Evolutionary conservation across 2,797 vertebrate genomes (phyloP).

Genomic region (Nothura maculosa): DNA sequence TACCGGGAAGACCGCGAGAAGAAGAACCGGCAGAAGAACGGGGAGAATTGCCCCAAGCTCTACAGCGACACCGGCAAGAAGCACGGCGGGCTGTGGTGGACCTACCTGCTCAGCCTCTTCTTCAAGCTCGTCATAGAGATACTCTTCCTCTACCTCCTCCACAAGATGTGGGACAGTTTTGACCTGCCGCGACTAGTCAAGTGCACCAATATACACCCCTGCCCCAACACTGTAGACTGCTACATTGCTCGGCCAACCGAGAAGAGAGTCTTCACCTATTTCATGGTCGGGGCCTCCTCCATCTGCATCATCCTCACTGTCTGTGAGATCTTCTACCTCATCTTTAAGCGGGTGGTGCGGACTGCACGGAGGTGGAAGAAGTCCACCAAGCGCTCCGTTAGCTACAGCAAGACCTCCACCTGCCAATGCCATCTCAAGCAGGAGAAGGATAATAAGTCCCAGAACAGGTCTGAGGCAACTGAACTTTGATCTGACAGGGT

Average conservation of each 20-base stretch:
- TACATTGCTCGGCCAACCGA: slow-evolving; percentile 96
- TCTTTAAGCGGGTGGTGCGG: slow-evolving; percentile 84
- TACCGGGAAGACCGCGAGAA: slow-evolving; percentile 94
- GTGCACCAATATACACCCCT: slow-evolving; percentile 86
- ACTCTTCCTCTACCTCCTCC: slow-evolving; percentile 93
- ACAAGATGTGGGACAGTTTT: slow-evolving; percentile 93
- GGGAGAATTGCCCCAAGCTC: slow-evolving; percentile 84
- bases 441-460: slow-evolving; percentile 73
- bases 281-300: slow-evolving; percentile 96
- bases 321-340: slow-evolving; percentile 95
- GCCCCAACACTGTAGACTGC: slow-evolving; percentile 96
- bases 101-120: slow-evolving; percentile 94
- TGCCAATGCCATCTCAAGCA: slow-evolving; percentile 78
- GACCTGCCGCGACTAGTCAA: slow-evolving; percentile 92
- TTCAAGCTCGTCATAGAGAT: slow-evolving; percentile 92
- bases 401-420: slow-evolving; percentile 82
- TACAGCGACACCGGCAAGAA: slow-evolving; percentile 93
- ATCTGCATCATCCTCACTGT: slow-evolving; percentile 94
- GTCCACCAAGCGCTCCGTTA: slow-evolving; percentile 59
- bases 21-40: slow-evolving; percentile 86
- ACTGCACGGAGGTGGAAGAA: slow-evolving; percentile 77
- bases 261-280: slow-evolving; percentile 98
- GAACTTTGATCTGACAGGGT: slow-evolving; percentile 72
- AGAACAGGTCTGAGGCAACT: slow-evolving; percentile 67
- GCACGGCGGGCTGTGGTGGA: slow-evolving; percentile 98